Evolutionary conservation across 2,888 invertebrate genomes (phyloP), one percentile per base, ranked within the genome.

Genomic region (Leistus spinibarbis): DNA sequence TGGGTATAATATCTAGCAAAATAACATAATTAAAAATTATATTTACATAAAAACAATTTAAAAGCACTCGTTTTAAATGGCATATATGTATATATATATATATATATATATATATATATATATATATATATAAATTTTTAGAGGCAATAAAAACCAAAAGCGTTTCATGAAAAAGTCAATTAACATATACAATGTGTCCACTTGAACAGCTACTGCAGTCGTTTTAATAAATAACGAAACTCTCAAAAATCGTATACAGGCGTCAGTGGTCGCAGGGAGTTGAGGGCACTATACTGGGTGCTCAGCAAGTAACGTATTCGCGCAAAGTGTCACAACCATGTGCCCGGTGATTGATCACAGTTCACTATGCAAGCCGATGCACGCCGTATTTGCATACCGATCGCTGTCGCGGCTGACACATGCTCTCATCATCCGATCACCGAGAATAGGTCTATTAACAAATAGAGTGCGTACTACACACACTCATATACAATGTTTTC

Each of bases 201-300:
- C 66, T 53, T 40, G 20, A 23, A 27, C 66, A 66, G 27, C 53
- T 66, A 16, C 13, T 27, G 17, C 54, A 24, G 68, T 19, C 68
- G 54, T 68, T 68, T 68, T 54, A 27, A 68, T 68, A 68, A 68
- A 68, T 68, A 68, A 68, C 68, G 53, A 68, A 68, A 68, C 68
- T 22, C 56, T 68, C 68, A 68, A 68, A 68, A 68, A 68, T 68
- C 68, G 54, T 7, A 23, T 54, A 24, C 68, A 68, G 68, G 20
- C 20, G 13, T 57, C 20, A 54, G 3, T 17, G 54, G 53, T 54
- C 54, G 68, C 27, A 27, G 16, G 54, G 68, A 54, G 54, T 54
- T 23, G 23, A 27, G 17, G 54, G 67, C 54, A 23, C 17, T 23
- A 5, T 16, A 66, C 17, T 64, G 54, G 53, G n/a, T 54, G 27